Conservation (phyloP, 2,888 invertebrate species). For the Lasioglossum morio region DNA sequence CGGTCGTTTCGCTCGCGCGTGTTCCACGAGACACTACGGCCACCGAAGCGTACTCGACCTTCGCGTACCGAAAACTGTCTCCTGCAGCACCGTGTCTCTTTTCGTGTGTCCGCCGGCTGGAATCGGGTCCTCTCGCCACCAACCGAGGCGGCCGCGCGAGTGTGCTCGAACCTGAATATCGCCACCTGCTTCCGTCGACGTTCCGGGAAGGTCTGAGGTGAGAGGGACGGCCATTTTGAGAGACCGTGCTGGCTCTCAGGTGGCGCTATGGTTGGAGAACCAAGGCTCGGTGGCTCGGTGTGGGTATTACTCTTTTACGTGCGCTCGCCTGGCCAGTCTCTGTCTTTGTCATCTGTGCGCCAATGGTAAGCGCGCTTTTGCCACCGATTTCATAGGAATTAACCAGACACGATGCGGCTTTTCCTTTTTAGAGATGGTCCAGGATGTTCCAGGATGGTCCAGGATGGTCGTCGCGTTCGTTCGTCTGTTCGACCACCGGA, state of each 20-base stretch:
- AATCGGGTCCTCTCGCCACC: constrained; percentile 64
- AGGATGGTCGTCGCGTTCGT: background rate
- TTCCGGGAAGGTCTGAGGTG: constrained; percentile 75
- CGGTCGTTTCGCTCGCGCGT: constrained; percentile 1
- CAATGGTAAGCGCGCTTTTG: constrained; percentile 15
- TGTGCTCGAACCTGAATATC: constrained; percentile 65
- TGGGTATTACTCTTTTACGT: constrained; percentile 64
- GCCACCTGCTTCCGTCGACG: constrained; percentile 75
- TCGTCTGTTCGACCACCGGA: background rate
- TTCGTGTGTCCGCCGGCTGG: constrained; percentile 59
- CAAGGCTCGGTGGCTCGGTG: constrained; percentile 43
- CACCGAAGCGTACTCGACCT: constrained; percentile 14
- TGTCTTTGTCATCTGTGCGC: constrained; percentile 47
- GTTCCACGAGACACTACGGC: constrained; percentile 4
- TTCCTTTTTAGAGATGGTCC: background rate
- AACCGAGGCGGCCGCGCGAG: constrained; percentile 59
- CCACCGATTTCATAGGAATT: constrained; percentile 12
- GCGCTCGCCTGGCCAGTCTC: constrained; percentile 60
- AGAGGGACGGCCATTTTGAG: constrained; percentile 76
- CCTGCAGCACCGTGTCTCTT: constrained; percentile 48
- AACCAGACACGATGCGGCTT: background rate
- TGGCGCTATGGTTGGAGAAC: constrained; percentile 73
- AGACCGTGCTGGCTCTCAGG: constrained; percentile 66
- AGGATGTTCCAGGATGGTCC: background rate
- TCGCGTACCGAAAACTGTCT: constrained; percentile 26